A percentile compares a stretch with the other conserved stretches of the same genome.
Evolutionary conservation across 2,888 invertebrate species (phyloP).

Genomic region (Caenorhabditis afra): DNA sequence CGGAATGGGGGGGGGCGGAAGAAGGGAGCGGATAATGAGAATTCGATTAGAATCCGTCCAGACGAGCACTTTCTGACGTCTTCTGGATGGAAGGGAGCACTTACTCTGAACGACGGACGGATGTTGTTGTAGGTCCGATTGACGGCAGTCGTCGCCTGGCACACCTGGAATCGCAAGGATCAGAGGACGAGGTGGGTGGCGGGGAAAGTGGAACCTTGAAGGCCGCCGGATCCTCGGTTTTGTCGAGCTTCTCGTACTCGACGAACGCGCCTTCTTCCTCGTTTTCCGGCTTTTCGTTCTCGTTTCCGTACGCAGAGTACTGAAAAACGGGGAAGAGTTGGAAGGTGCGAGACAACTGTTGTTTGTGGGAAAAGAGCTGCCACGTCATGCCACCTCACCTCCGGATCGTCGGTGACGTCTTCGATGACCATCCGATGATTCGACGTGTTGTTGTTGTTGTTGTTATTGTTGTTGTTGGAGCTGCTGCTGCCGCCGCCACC

Average conservation of each 20-base stretch:
- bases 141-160: constrained; percentile 52
- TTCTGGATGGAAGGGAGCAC: background rate
- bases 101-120: constrained; percentile 46
- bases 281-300: constrained; percentile 57
- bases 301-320: constrained; percentile 67
- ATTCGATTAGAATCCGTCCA: constrained; percentile 15
- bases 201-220: too few species aligned
- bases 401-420: constrained; percentile 78
- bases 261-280: constrained; percentile 73
- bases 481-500: constrained; percentile 30
- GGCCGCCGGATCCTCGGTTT: constrained; percentile 50
- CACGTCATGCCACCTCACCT: constrained; percentile 49
- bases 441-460: constrained; percentile 41
- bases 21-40: constrained; percentile 8
- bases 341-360: constrained; percentile 2
- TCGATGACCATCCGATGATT: constrained; percentile 70
- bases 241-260: constrained; percentile 72
- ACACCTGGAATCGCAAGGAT: constrained; percentile 19
- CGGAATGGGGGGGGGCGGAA: background rate
- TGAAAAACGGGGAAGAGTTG: constrained; percentile 30
- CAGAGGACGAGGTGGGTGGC: too few species aligned
- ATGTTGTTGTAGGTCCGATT: constrained; percentile 53
- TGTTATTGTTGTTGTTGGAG: constrained; percentile 45
- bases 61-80: constrained; percentile 7
- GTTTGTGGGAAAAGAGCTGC: background rate